phyloP scores from a whole-genome alignment of 2,888 invertebrate species.

The Molorchus minor region DNA sequence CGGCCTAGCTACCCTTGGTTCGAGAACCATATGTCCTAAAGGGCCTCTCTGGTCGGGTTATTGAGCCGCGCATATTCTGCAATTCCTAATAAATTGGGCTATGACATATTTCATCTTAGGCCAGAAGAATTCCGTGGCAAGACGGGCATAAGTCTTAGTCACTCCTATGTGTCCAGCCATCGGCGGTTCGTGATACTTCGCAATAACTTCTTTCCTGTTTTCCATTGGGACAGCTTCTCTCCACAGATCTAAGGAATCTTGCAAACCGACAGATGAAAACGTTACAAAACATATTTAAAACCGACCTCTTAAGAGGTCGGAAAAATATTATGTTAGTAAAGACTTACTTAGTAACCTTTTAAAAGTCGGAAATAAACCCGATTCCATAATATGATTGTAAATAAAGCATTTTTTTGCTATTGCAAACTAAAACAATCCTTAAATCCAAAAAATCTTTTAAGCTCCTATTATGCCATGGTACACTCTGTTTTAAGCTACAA shows the following conservation, averaged over 20 bases:
- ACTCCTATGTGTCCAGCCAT: slow-evolving; percentile 14
- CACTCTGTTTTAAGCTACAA: too few relatives aligned
- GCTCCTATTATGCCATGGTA: too few relatives aligned
- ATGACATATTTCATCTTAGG: slow-evolving; percentile 25
- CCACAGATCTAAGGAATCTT: slow-evolving; percentile 1
- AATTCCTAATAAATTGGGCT: too few relatives aligned
- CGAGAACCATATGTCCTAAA: slow-evolving; percentile 16
- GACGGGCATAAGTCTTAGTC: slow-evolving; percentile 11
- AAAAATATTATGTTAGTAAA: too few relatives aligned
- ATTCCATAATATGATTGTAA: too few relatives aligned
- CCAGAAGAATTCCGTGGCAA: slow-evolving; percentile 20
- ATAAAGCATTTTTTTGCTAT: too few relatives aligned
- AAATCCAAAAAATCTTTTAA: too few relatives aligned
- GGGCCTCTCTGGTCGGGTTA: slow-evolving; percentile 17
- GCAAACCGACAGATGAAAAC: background rate
- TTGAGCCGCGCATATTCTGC: slow-evolving; percentile 12
- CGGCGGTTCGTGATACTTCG: slow-evolving; percentile 1
- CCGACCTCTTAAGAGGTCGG: too few relatives aligned
- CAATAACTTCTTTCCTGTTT: background rate
- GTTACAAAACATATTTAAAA: too few relatives aligned
- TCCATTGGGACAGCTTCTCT: slow-evolving; percentile 12
- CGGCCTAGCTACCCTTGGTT: slow-evolving; percentile 15
- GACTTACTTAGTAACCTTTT: too few relatives aligned
- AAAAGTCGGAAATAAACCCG: too few relatives aligned
- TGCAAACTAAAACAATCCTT: too few relatives aligned